Evolutionary conservation across 1,140 invertebrate species (phyloP), one percentile per base, ranked within the genome.

Genomic region (Temnothorax longispinosus): DNA sequence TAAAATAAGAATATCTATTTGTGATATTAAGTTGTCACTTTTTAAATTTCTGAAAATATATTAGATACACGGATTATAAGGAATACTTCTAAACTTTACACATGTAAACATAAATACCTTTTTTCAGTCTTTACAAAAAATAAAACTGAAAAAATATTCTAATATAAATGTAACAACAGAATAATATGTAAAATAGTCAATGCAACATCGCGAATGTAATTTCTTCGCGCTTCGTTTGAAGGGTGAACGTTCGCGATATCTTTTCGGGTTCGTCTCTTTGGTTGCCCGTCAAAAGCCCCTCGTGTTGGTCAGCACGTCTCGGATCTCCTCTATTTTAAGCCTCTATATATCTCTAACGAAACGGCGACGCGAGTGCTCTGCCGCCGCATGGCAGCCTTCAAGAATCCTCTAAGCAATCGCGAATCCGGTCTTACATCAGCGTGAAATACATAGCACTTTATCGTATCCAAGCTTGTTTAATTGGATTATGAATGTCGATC

Each of bases 321-420:
- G 54, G 44, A 72, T 77, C 32, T 78, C 38, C 35, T 84, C 86
- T 89, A 89, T 89, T 89, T 89, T 89, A 84, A 89, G 88, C 64
- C n/a, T 38, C 47, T 71, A 74, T 71, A 74, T 87, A 87, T 87
- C 78, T 87, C 60, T 82, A 65, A 87, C 85, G 41, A 87, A 87
- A 81, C 56, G 47, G 72, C 38, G 67, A 41, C 74, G 65, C 15
- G 71, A 82, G 67, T 87, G 50, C 13, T 65, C 2, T 7, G 44
- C 27, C 56, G 67, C 27, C 32, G 85, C n/a, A 35, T 32, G 52
- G 62, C 27, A 65, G 77, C 21, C 47, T 65, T 81, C 60, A 71
- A 86, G 54, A 47, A 32, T 74, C 18, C 27, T 60, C 41, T 47
- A 74, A 62, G 41, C 69, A 35, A 84, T 11, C 54, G 50, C 54